Conservation (phyloP, 2,797 vertebrate genomes). For the Lepilemur septentrionalis region DNA sequence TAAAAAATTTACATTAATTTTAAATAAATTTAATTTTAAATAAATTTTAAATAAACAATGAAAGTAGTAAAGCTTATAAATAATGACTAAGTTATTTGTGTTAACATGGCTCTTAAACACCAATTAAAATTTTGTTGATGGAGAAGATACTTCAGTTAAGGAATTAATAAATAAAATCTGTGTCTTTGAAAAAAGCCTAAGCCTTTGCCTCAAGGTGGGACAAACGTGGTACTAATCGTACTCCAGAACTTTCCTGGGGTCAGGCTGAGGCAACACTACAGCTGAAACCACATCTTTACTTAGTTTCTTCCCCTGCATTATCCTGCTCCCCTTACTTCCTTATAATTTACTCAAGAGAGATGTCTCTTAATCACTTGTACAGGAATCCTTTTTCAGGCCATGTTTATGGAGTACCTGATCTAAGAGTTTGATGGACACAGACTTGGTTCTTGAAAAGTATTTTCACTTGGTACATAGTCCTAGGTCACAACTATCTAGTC, state of each 20-base stretch:
- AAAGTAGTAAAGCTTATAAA: neutral
- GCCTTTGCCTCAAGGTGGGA: neutral
- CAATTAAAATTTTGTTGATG: neutral
- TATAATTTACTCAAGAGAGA: neutral
- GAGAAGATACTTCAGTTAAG: neutral
- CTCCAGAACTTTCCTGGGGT: neutral
- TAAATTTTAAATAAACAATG: neutral
- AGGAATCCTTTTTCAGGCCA: neutral
- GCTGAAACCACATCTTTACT: neutral
- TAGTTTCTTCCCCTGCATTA: neutral
- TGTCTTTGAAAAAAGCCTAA: neutral
- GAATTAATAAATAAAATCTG: neutral
- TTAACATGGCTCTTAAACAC: neutral
- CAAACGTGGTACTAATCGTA: neutral
- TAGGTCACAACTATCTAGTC: neutral
- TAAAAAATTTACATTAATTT: neutral
- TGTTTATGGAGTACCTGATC: neutral
- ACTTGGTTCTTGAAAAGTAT: neutral
- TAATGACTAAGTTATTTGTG: neutral
- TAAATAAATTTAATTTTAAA: too few relatives aligned
- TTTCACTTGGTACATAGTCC: neutral
- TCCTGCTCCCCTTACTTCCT: neutral
- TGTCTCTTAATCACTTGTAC: neutral
- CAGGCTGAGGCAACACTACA: neutral
- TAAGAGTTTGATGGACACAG: neutral